A percentile compares a stretch with the other conserved stretches of the same genome.
Conservation (phyloP, 2,113 vertebrate genomes). For the Elachura formosa region DNA sequence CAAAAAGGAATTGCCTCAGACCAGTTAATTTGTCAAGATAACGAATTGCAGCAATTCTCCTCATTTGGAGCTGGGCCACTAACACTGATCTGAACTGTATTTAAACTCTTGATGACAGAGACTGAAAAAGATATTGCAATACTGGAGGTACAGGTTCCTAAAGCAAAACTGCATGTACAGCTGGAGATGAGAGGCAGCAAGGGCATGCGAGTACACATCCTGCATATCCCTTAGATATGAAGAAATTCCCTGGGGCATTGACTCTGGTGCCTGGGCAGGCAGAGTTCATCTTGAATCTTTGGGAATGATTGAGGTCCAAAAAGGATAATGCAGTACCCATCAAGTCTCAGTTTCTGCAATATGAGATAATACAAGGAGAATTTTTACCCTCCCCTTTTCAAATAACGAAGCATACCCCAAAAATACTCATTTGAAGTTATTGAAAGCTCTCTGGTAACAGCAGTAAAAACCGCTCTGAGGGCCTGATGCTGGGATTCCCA, state of each 20-base stretch:
- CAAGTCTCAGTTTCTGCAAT: not conserved
- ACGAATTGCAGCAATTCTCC: conserved; percentile 51
- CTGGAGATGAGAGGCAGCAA: conserved; percentile 23
- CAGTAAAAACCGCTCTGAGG: not conserved
- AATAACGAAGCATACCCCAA: not conserved
- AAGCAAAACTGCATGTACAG: conserved; percentile 37
- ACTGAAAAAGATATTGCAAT: conserved; percentile 55
- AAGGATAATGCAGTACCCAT: not conserved
- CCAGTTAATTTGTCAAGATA: conserved; percentile 64
- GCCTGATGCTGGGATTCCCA: not conserved
- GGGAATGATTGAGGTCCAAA: not conserved
- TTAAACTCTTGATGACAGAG: conserved; percentile 61
- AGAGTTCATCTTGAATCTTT: conserved; percentile 42
- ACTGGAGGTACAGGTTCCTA: conserved; percentile 58
- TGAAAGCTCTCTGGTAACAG: not conserved
- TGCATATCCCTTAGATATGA: conserved; percentile 51
- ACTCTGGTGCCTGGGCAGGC: conserved; percentile 41
- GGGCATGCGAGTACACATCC: conserved; percentile 60
- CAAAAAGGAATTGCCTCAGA: conserved; percentile 60
- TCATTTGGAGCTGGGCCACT: conserved; percentile 53
- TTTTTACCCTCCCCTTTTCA: not conserved
- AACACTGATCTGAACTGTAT: conserved; percentile 54
- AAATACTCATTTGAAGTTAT: not conserved
- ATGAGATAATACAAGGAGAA: not conserved
- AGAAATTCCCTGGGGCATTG: conserved; percentile 35